Conservation (phyloP, 2,888 invertebrate genomes). For the Anaspis maculata region DNA sequence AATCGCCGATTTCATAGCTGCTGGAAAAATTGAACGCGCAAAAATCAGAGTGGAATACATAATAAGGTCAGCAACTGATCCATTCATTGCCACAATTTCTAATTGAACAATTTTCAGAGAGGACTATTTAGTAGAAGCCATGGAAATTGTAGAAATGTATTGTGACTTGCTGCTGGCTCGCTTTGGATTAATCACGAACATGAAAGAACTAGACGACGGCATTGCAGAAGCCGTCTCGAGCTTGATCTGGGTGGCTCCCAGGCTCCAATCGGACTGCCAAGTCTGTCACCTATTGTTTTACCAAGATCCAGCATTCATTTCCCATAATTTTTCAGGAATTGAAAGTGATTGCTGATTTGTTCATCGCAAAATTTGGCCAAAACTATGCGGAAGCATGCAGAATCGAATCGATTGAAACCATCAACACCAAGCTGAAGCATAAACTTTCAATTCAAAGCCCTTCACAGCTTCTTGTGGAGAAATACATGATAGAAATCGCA, state of each 20-base stretch:
- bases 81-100: conserved; percentile 1
- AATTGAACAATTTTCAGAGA: conserved; percentile 53
- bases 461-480: conserved; percentile 89
- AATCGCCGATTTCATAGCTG: conserved; percentile 90
- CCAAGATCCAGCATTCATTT: neutral
- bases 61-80: conserved; percentile 52
- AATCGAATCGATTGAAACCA: conserved; percentile 69
- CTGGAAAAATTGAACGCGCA: conserved; percentile 80
- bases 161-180: conserved; percentile 93
- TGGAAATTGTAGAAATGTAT: conserved; percentile 99
- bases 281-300: conserved; percentile 34
- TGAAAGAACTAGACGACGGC: conserved; percentile 94
- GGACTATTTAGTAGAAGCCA: conserved; percentile 98
- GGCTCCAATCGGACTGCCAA: conserved; percentile 77
- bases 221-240: conserved; percentile 93
- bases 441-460: conserved; percentile 93
- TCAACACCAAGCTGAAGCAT: conserved; percentile 85
- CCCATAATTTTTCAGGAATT: conserved; percentile 46
- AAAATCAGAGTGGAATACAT: conserved; percentile 98
- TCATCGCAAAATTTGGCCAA: conserved; percentile 88
- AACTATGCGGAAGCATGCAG: conserved; percentile 85
- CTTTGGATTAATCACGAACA: conserved; percentile 93
- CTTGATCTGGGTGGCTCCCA: conserved; percentile 94
- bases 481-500: conserved; percentile 92
- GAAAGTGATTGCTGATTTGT: conserved; percentile 77